These are phyloP conservation scores for Daphoenositta chrysoptera DNA, from an alignment of 2,113 vertebrate genomes.

Conservation along the genomic window DNA sequence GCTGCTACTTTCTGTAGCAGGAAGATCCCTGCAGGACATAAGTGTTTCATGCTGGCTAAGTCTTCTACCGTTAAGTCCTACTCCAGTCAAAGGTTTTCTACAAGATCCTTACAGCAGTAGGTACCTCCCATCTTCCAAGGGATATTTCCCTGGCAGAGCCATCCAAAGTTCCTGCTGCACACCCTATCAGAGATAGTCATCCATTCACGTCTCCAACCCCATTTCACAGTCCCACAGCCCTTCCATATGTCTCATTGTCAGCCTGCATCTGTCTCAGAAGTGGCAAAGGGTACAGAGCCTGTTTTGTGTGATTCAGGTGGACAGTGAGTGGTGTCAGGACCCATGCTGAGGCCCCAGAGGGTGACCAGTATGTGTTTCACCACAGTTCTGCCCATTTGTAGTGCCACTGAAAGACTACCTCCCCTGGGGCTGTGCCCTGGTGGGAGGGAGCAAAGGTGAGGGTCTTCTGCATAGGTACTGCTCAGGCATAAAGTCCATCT, in stretches of 20 bases:
- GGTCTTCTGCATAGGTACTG: background rate
- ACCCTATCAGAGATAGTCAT: background rate
- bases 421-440: background rate
- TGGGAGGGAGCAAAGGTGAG: background rate
- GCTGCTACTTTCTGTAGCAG: background rate
- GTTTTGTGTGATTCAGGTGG: background rate
- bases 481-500: background rate
- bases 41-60: background rate
- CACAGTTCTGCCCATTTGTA: background rate
- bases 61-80: background rate
- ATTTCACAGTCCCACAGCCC: background rate
- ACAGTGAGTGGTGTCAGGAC: background rate
- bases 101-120: background rate
- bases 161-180: background rate
- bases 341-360: background rate
- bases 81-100: background rate
- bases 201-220: background rate
- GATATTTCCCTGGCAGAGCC: background rate
- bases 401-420: background rate
- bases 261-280: background rate
- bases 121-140: background rate
- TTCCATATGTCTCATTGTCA: background rate
- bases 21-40: background rate
- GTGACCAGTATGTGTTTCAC: background rate
- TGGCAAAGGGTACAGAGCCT: background rate